phyloP scores from a whole-genome alignment of 1,140 invertebrate genomes.

The Megathymus violae region DNA sequence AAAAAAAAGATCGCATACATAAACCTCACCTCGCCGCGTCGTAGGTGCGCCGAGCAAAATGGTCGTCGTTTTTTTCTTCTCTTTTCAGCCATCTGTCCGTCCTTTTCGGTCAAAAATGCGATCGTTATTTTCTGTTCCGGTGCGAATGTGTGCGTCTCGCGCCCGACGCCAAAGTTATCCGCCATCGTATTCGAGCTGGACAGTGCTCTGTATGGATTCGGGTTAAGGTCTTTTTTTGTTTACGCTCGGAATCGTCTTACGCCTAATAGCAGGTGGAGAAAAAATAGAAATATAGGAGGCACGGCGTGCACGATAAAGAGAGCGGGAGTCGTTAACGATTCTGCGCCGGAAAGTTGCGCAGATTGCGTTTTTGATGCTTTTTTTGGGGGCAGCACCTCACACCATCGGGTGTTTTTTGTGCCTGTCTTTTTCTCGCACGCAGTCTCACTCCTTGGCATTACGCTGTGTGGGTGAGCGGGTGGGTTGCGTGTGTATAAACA shows the following conservation, averaged over 20 bases:
- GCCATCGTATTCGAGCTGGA: slow-evolving; percentile 44
- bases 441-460: slow-evolving; percentile 62
- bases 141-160: slow-evolving; percentile 76
- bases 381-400: slow-evolving; percentile 81
- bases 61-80: slow-evolving; percentile 83
- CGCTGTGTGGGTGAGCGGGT: slow-evolving; percentile 49
- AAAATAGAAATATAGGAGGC: slow-evolving; percentile 84
- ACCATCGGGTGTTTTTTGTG: slow-evolving; percentile 80
- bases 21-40: slow-evolving; percentile 73
- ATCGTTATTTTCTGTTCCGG: slow-evolving; percentile 84
- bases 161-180: slow-evolving; percentile 58
- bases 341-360: slow-evolving; percentile 83
- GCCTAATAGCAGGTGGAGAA: slow-evolving; percentile 76
- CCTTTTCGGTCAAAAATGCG: slow-evolving; percentile 84
- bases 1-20: slow-evolving; percentile 81
- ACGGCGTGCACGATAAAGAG: slow-evolving; percentile 81
- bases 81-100: slow-evolving; percentile 83
- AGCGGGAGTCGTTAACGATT: slow-evolving; percentile 82
- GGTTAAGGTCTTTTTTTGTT: slow-evolving; percentile 41
- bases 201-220: slow-evolving; percentile 19
- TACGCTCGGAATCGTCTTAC: slow-evolving; percentile 62
- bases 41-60: slow-evolving; percentile 82
- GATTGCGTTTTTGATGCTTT: slow-evolving; percentile 83
- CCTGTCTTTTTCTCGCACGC: slow-evolving; percentile 79
- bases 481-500: slow-evolving; percentile 47